phyloP scores from a whole-genome alignment of 2,888 invertebrate genomes.

The Lasius platythorax region DNA sequence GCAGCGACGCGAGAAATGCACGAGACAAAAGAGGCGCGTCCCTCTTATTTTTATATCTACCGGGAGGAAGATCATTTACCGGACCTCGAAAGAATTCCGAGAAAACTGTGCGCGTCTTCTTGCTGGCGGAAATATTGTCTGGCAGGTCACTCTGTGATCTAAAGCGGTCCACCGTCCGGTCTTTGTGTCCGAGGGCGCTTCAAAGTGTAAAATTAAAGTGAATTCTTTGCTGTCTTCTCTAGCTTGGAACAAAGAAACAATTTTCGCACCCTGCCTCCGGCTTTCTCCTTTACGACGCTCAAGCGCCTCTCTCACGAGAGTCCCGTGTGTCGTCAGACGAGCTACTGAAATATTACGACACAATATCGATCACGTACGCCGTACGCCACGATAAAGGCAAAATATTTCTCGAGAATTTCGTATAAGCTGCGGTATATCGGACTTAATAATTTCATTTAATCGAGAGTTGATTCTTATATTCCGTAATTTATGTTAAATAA shows the following conservation, averaged over 20 bases:
- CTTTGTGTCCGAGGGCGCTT: conserved; percentile 48
- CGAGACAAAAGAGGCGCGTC: not conserved
- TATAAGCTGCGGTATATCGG: not conserved
- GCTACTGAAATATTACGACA: conserved; percentile 54
- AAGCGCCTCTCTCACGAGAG: conserved; percentile 49
- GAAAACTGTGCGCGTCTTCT: conserved; percentile 33
- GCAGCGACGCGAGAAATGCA: not conserved
- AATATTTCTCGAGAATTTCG: conserved; percentile 30
- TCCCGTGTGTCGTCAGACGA: conserved; percentile 50
- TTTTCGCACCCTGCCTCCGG: conserved; percentile 56
- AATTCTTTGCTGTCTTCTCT: conserved; percentile 54
- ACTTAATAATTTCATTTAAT: not conserved
- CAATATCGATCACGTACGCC: conserved; percentile 38
- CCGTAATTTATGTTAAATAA: not conserved
- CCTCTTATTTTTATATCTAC: conserved; percentile 41
- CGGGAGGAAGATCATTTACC: conserved; percentile 41
- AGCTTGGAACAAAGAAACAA: conserved; percentile 56
- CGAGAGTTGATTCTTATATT: not conserved
- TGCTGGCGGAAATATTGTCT: conserved; percentile 46
- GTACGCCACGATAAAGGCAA: conserved; percentile 30
- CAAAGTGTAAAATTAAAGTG: conserved; percentile 58
- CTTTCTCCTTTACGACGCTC: conserved; percentile 47
- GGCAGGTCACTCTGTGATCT: conserved; percentile 53
- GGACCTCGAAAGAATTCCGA: conserved; percentile 22
- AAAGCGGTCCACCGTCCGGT: conserved; percentile 45